Conservation (phyloP, 2,888 invertebrate genomes). For the Chironomus tentans region DNA sequence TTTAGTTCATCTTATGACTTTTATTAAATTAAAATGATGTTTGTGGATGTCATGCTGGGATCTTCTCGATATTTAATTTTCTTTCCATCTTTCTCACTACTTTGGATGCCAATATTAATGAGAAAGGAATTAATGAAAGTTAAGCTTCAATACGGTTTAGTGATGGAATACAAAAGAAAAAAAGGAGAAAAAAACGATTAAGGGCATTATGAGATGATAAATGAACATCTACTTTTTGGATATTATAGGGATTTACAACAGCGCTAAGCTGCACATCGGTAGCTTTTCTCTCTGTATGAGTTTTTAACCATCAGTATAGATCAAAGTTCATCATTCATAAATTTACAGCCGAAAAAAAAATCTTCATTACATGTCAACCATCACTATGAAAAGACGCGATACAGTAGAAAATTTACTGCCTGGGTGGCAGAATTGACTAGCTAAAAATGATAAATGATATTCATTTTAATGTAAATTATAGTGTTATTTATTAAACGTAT, state of each 20-base stretch:
- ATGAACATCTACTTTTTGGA: background rate
- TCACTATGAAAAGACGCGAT: too few species aligned
- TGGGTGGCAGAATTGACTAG: constrained; percentile 13
- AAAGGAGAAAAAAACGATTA: background rate
- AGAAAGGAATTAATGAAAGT: background rate
- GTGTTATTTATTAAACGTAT: constrained; percentile 12
- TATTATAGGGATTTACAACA: background rate
- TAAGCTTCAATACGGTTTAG: too few species aligned
- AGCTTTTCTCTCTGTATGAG: background rate
- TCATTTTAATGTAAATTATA: constrained; percentile 23
- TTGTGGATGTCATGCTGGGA: background rate
- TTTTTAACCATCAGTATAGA: background rate
- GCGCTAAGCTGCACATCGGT: background rate
- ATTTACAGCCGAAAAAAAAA: background rate
- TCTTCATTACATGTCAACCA: background rate
- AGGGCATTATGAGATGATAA: background rate
- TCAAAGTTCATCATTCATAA: constrained; percentile 1
- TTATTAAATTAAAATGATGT: constrained; percentile 8
- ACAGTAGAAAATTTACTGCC: background rate
- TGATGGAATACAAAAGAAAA: background rate
- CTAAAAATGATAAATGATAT: constrained; percentile 15
- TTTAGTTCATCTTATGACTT: background rate
- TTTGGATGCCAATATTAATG: background rate
- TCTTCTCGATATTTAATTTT: background rate
- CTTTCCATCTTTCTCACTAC: background rate